phyloP scores from a whole-genome alignment of 2,113 vertebrate species.

The Eulemur macaco region DNA sequence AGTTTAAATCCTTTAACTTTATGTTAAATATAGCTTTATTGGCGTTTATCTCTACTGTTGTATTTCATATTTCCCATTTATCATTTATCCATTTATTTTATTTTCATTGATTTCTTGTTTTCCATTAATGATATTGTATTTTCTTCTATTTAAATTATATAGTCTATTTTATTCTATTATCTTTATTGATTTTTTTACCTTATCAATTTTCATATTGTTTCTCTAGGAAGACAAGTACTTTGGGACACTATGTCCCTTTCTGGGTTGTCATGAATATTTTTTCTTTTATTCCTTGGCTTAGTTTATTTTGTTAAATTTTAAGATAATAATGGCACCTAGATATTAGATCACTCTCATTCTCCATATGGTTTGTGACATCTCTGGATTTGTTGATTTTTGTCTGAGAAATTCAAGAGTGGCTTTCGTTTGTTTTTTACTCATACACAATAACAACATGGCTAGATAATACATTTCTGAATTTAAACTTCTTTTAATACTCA shows the following conservation, averaged over 20 bases:
- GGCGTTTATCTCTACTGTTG: rapidly evolving
- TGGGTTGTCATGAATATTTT: no score
- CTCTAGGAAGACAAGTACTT: neutral
- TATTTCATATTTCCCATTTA: neutral
- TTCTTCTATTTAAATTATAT: neutral
- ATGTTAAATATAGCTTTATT: neutral
- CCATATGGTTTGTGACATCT: neutral
- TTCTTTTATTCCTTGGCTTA: neutral
- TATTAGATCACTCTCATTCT: neutral
- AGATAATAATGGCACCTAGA: neutral
- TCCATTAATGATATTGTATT: neutral
- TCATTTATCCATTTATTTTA: neutral
- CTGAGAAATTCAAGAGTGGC: neutral
- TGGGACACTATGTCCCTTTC: no score
- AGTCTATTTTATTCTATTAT: rapidly evolving
- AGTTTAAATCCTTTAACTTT: neutral
- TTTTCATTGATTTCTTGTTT: neutral
- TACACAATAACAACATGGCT: neutral
- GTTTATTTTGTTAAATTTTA: neutral
- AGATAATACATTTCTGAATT: no score
- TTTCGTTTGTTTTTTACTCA: neutral
- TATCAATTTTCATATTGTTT: rapidly evolving
- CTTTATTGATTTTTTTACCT: no score
- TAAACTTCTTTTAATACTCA: neutral
- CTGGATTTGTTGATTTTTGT: neutral